Percentiles rank a stretch among this genome's conserved stretches.
phyloP scores from a whole-genome alignment of 2,888 invertebrate genomes.

The Molanna angustata region DNA sequence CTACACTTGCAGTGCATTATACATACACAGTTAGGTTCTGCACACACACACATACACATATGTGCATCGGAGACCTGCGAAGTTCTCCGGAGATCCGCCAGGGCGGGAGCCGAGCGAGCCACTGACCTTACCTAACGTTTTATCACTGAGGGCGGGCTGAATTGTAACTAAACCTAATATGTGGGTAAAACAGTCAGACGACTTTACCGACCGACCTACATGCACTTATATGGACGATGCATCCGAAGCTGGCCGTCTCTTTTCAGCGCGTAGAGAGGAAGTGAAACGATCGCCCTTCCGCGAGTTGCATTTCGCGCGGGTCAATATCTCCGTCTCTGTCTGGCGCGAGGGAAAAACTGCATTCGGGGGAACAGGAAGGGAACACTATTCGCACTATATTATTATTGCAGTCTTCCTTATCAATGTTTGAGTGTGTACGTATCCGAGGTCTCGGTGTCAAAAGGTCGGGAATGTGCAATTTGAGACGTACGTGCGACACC shows the following conservation, averaged over 20 bases:
- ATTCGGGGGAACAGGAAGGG: conserved; percentile 1
- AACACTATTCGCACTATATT: conserved; percentile 5
- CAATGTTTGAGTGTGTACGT: background rate
- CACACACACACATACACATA: too few species aligned
- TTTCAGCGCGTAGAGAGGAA: conserved; percentile 3
- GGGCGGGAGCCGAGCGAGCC: conserved; percentile 41
- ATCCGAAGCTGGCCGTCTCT: conserved; percentile 49
- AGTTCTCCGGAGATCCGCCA: conserved; percentile 45
- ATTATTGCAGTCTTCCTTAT: background rate
- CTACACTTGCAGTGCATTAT: background rate
- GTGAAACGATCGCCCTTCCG: conserved; percentile 44
- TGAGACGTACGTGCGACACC: background rate
- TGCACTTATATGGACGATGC: conserved; percentile 52
- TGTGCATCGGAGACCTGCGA: conserved; percentile 42
- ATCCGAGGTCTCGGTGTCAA: background rate
- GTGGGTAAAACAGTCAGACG: conserved; percentile 25
- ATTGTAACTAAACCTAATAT: conserved; percentile 27
- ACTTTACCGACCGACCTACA: conserved; percentile 51
- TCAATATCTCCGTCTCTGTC: conserved; percentile 52
- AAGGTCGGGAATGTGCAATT: background rate
- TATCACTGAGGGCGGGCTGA: conserved; percentile 37
- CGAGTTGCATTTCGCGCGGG: conserved; percentile 41
- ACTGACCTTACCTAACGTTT: conserved; percentile 45
- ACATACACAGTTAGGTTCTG: too few species aligned
- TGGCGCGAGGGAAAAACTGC: conserved; percentile 40